A percentile compares a stretch with the other conserved stretches of the same genome.
These are phyloP conservation scores for Danio albolineatus DNA, from an alignment of 2,797 vertebrate species.

Conservation along the genomic window DNA sequence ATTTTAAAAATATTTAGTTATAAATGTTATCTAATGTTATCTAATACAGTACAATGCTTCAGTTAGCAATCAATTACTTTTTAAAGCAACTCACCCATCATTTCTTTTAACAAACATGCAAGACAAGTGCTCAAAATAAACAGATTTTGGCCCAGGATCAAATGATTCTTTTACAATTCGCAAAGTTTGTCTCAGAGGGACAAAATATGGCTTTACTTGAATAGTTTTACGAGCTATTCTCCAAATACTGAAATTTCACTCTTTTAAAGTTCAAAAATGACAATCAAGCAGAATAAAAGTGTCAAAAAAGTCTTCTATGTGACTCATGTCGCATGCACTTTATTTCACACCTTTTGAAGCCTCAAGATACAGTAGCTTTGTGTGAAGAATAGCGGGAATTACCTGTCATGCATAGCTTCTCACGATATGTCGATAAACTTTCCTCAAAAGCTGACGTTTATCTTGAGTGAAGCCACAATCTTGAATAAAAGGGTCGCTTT, in stretches of 20 bases:
- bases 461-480: background rate
- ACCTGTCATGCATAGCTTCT: slow-evolving; percentile 7
- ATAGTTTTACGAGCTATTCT: background rate
- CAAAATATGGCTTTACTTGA: too few relatives aligned
- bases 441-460: slow-evolving; percentile 22
- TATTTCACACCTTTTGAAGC: background rate
- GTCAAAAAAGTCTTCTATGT: background rate
- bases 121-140: too few relatives aligned
- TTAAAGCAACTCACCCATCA: too few relatives aligned
- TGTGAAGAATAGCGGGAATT: background rate
- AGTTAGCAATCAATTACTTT: too few relatives aligned
- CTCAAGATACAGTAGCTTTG: background rate
- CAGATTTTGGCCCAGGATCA: too few relatives aligned
- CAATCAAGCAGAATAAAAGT: background rate
- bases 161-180: too few relatives aligned
- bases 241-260: background rate
- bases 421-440: slow-evolving; percentile 7
- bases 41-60: too few relatives aligned
- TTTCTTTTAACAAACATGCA: too few relatives aligned
- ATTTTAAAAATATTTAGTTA: too few relatives aligned
- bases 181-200: too few relatives aligned
- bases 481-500: slow-evolving; percentile 26
- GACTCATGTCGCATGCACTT: background rate
- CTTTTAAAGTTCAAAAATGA: background rate
- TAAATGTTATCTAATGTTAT: too few relatives aligned